These are phyloP conservation scores for Scartelaos histophorus DNA, from an alignment of 2,113 vertebrate genomes.

Conservation along the genomic window DNA sequence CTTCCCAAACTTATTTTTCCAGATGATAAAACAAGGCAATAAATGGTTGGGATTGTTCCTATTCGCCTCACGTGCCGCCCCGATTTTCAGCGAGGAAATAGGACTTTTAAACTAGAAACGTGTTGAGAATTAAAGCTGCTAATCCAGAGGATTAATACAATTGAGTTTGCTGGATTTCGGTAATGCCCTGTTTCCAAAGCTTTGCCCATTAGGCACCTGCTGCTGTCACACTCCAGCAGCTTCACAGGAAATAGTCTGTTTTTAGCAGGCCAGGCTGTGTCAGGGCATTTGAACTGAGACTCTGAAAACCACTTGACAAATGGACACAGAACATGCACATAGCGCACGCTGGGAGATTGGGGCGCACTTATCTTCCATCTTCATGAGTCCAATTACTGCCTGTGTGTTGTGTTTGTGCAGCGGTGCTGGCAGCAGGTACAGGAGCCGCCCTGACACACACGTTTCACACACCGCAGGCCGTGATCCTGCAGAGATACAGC, in stretches of 20 bases:
- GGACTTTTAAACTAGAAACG: conserved; percentile 67
- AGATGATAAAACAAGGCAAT: conserved; percentile 18
- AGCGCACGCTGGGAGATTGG: conserved; percentile 48
- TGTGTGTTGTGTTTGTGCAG: conserved; percentile 15
- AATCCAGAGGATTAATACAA: conserved; percentile 78
- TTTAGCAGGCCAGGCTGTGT: conserved; percentile 46
- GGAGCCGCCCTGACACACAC: conserved; percentile 69
- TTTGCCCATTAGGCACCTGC: conserved; percentile 74
- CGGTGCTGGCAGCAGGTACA: conserved; percentile 43
- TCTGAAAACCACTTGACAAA: conserved; percentile 30
- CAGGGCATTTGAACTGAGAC: conserved; percentile 50
- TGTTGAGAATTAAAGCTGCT: conserved; percentile 71
- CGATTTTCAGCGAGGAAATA: conserved; percentile 62
- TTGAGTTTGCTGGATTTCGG: conserved; percentile 73
- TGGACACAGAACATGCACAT: conserved; percentile 16
- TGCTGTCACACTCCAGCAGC: conserved; percentile 60
- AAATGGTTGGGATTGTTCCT: conserved; percentile 30
- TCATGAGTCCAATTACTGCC: conserved; percentile 65
- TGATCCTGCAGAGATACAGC: conserved; percentile 51
- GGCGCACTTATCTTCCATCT: conserved; percentile 61
- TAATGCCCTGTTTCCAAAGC: conserved; percentile 72
- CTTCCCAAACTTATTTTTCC: background rate
- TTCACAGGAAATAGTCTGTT: conserved; percentile 70
- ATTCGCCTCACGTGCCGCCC: conserved; percentile 50
- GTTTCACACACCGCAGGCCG: conserved; percentile 68